Evolutionary conservation across 2,888 invertebrate genomes (phyloP).

Genomic region (Drosophila phalerata): DNA sequence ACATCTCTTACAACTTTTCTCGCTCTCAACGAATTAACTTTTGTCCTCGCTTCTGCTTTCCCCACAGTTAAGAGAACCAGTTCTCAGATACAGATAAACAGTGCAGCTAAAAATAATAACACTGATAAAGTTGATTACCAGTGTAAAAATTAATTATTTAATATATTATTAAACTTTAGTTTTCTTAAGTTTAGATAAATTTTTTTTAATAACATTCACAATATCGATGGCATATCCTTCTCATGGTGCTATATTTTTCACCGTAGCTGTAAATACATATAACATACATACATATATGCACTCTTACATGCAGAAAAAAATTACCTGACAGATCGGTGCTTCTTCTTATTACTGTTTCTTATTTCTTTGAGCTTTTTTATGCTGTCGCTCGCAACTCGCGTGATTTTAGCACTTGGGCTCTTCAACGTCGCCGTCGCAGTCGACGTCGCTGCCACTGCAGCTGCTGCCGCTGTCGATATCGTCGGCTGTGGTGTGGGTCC

Average conservation of each 20-base stretch:
- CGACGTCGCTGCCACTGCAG: constrained; percentile 14
- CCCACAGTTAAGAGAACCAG: background rate
- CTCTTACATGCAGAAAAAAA: constrained; percentile 5
- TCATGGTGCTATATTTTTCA: background rate
- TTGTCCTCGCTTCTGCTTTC: background rate
- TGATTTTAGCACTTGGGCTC: constrained; percentile 57
- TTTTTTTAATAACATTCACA: background rate
- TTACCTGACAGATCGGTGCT: constrained; percentile 67
- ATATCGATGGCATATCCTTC: background rate
- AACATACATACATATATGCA: background rate
- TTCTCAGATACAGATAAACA: background rate
- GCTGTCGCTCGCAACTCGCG: constrained; percentile 71
- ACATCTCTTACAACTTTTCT: background rate
- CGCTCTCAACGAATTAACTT: background rate
- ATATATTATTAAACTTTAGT: too few relatives aligned
- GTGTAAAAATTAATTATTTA: background rate
- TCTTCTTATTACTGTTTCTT: constrained; percentile 44
- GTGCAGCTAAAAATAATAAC: background rate
- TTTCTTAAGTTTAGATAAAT: background rate
- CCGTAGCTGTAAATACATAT: constrained; percentile 1
- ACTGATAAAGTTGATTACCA: background rate
- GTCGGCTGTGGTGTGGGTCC: constrained; percentile 41
- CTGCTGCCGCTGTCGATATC: constrained; percentile 20
- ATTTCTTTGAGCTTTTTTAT: constrained; percentile 54
- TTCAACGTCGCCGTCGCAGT: constrained; percentile 38